A percentile compares a stretch with the other conserved stretches of the same genome.
Evolutionary conservation across 2,888 invertebrate species (phyloP).

Genomic region (Drosophila cyrtoloma): DNA sequence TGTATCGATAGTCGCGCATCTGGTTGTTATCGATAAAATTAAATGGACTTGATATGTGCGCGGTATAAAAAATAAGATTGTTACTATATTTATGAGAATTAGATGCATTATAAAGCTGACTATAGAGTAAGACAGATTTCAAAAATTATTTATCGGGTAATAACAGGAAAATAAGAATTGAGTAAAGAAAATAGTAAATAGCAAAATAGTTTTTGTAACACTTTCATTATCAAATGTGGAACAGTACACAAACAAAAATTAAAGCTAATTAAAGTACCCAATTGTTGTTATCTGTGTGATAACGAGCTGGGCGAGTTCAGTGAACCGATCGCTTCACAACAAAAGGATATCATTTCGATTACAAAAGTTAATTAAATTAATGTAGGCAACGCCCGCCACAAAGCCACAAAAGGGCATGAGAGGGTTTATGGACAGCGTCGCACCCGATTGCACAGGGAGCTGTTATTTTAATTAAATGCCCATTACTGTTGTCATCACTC

Average conservation of each 20-base stretch:
- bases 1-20: not conserved
- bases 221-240: not conserved
- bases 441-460: slow-evolving; percentile 31
- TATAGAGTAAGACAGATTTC: not conserved
- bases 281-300: not conserved
- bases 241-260: not conserved
- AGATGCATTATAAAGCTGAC: not conserved
- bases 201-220: not conserved
- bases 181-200: not conserved
- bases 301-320: slow-evolving; percentile 4
- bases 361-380: slow-evolving; percentile 43
- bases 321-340: slow-evolving; percentile 27
- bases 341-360: slow-evolving; percentile 42
- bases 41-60: not conserved
- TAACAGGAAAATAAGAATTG: not conserved
- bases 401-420: slow-evolving; percentile 2
- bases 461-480: slow-evolving; percentile 63
- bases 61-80: not conserved
- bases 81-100: not conserved
- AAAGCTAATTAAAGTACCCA: not conserved
- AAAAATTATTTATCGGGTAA: not conserved
- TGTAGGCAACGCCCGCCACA: slow-evolving; percentile 44
- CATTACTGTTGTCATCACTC: slow-evolving; percentile 57
- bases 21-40: not conserved
- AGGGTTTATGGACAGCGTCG: slow-evolving; percentile 3